phyloP scores from a whole-genome alignment of 1,140 invertebrate species.

The Drosophila santomea region DNA sequence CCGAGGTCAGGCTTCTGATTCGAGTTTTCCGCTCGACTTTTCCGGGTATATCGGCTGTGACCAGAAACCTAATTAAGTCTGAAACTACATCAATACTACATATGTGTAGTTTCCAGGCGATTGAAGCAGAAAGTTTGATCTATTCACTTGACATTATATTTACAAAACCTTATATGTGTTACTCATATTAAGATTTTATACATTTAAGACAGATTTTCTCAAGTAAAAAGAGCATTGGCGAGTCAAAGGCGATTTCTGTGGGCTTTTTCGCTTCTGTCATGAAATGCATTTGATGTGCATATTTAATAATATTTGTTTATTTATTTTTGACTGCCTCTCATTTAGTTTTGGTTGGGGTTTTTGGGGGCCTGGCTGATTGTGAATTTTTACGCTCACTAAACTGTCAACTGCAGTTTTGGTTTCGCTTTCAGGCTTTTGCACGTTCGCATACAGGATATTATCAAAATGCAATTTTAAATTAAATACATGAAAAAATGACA shows the following conservation, averaged over 20 bases:
- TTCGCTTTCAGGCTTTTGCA: slow-evolving; percentile 55
- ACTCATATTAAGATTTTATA: too few species aligned
- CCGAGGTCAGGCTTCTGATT: slow-evolving; percentile 36
- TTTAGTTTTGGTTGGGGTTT: slow-evolving; percentile 7
- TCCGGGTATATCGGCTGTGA: not conserved
- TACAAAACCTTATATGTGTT: too few species aligned
- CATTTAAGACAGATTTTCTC: not conserved
- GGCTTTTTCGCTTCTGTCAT: slow-evolving; percentile 17
- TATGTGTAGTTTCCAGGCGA: too few species aligned
- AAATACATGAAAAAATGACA: slow-evolving; percentile 22
- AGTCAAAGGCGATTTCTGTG: not conserved
- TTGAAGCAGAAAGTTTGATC: too few species aligned
- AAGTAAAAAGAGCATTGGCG: not conserved
- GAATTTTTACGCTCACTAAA: slow-evolving; percentile 48
- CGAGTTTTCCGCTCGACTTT: not conserved
- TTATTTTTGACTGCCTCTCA: slow-evolving; percentile 50
- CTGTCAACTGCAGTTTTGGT: slow-evolving; percentile 68
- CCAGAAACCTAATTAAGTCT: too few species aligned
- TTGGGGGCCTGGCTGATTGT: slow-evolving; percentile 23
- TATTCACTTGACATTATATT: too few species aligned
- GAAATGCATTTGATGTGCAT: slow-evolving; percentile 52
- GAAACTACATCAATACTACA: too few species aligned
- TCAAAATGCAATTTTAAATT: slow-evolving; percentile 68
- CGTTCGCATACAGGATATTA: slow-evolving; percentile 50
- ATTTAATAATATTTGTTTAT: slow-evolving; percentile 57